Evolutionary conservation across 2,113 vertebrate species (phyloP), one percentile per base, ranked within the genome.

Genomic region (Lepisosteus oculatus): DNA sequence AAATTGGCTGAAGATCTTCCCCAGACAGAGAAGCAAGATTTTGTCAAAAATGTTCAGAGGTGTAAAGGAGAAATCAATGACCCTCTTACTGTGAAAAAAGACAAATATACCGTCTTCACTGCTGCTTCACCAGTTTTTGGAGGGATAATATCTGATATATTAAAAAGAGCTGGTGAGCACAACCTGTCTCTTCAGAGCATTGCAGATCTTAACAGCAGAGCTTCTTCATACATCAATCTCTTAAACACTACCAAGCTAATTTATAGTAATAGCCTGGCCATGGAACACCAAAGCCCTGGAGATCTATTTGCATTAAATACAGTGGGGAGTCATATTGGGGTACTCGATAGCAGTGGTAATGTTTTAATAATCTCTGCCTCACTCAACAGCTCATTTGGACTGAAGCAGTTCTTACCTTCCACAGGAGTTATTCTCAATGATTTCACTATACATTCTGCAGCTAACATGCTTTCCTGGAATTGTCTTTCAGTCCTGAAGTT

Each of bases 371-470:
- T 91, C 9, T 69, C 74, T 6, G 82, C 88, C 63, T 88, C 89
- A 0, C 83, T 92, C 67, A 88, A 89, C 68, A 83, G 82, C 71
- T 78, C 83, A 8, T 92, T 91, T 42, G 86, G 90, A 43, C 89
- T 89, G 0, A 73, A 81, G 64, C 68, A 54, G 15, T 72, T 88
- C 29, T 82, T 88, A 29, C 83, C 85, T 12, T 83, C 85, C 17
- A 84, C 81, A 0, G 85, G 89, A 12, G 65, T 91, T 47, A 69
- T 91, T 43, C 77, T 93, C 3, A 88, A 78, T 73, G 78, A 87
- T 71, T 80, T 89, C 56, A 73, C 17, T 0, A 44, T 69, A 8
- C 41, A 56, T 43, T 15, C 81, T 6, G 17, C 68, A 11, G 41
- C 56, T 3, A 4, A 8, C 1, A 0, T 65, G 0, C 68, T 64